Base-by-base conservation (phyloP, 2,113 vertebrate genomes). In the Stercorarius parasiticus region DNA sequence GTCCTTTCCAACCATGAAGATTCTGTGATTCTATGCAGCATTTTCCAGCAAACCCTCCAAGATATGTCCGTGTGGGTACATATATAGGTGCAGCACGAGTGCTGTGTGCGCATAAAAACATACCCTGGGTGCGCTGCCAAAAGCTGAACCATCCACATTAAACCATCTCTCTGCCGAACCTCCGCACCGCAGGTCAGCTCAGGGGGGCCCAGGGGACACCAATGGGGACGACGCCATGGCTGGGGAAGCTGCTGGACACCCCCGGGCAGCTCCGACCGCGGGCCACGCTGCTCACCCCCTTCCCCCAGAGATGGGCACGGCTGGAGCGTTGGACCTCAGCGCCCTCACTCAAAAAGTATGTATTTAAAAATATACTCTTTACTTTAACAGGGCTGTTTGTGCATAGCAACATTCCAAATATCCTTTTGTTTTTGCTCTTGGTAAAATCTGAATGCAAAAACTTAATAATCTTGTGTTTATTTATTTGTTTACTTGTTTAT, bases 401-500 rank as follows among this genome's bases (percentile, higher is more conserved):
- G 42, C 42, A 2, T 8, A 43, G 1, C 38, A 43, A n/a, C 76
- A 15, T 66, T 58, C 20, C 77, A 58, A 34, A 72, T 23, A 19
- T 15, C 34, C 38, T 58, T 78, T 53, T 73, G 66, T 2, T 83
- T 87, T 70, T 47, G 88, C 87, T 92, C 25, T 45, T 21, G 90
- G 90, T 96, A 42, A 81, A 93, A 81, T 88, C 47, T 12, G 88
- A 83, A 71, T 45, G 78, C 52, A 67, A 86, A 66, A 66, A 34
- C 81, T 81, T 82, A 82, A 95, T 93, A 76, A 83, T 55, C 62
- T 38, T 0, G 3, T n/a, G 50, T 74, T 96, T 92, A 42, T 95
- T 95, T 96, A 84, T 96, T 78, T 91, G 64, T 76, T 94, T 91
- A 4, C 72, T 81, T 56, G 43, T 83, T 90, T 62, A 45, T 95